These are phyloP conservation scores for Gnathonemus longibarbis DNA, from an alignment of 2,113 vertebrate genomes.

Conservation along the genomic window DNA sequence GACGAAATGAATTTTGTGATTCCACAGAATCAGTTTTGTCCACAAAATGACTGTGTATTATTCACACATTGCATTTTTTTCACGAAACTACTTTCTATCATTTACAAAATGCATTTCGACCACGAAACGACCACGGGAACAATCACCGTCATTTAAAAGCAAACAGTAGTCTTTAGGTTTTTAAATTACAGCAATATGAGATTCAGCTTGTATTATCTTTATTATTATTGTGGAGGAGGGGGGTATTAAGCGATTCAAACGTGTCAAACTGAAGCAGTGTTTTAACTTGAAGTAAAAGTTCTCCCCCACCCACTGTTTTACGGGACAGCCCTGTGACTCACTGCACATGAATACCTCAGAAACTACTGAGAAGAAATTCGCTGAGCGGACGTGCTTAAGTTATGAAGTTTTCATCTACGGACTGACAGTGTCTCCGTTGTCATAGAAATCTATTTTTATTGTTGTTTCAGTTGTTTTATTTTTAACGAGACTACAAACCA, in stretches of 20 bases:
- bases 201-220: neutral
- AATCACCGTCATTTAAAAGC: neutral
- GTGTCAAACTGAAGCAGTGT: neutral
- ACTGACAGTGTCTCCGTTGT: neutral
- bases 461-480: neutral
- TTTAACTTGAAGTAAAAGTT: neutral
- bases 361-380: neutral
- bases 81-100: too few species aligned
- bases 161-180: neutral
- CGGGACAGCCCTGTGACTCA: constrained; percentile 2
- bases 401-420: neutral
- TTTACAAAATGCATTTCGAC: too few species aligned
- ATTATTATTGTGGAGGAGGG: neutral
- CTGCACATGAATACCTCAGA: neutral
- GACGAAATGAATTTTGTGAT: too few species aligned
- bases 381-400: neutral
- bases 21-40: too few species aligned
- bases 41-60: too few species aligned
- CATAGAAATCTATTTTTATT: neutral
- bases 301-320: neutral
- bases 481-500: neutral
- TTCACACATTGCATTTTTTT: too few species aligned
- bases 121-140: neutral
- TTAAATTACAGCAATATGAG: too few species aligned
- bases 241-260: neutral